A percentile compares a stretch with the other conserved stretches of the same genome.
phyloP scores from a whole-genome alignment of 2,113 vertebrate species.

The Falco punctatus region DNA sequence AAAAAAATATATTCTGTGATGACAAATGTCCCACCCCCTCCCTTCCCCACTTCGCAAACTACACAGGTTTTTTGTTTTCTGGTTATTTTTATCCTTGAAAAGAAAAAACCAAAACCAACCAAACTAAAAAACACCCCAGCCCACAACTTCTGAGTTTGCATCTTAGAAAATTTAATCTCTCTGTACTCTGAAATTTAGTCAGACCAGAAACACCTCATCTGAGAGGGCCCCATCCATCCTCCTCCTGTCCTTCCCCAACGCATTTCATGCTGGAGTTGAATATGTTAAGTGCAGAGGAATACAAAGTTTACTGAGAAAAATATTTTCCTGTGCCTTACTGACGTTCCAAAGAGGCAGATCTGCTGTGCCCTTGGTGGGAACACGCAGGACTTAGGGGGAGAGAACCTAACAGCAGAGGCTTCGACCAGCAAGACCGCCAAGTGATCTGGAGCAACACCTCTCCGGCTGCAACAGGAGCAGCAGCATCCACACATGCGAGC shows the following conservation, averaged over 20 bases:
- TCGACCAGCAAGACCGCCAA: neutral
- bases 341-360: neutral
- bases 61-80: neutral
- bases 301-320: neutral
- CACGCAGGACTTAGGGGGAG: neutral
- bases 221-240: conserved; percentile 42
- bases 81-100: neutral
- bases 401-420: neutral
- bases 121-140: no score
- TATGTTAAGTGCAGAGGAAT: neutral
- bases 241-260: conserved; percentile 20
- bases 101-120: no score
- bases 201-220: conserved; percentile 23
- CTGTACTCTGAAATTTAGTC: neutral
- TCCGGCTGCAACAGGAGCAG: neutral
- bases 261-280: conserved; percentile 29
- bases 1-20: no score
- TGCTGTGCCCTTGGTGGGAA: accelerated
- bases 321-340: neutral
- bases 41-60: neutral
- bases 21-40: neutral
- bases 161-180: neutral
- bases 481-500: accelerated
- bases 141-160: neutral
- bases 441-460: neutral